These are phyloP conservation scores for Chrosomus eos DNA, from an alignment of 2,797 vertebrate genomes.

Conservation along the genomic window DNA sequence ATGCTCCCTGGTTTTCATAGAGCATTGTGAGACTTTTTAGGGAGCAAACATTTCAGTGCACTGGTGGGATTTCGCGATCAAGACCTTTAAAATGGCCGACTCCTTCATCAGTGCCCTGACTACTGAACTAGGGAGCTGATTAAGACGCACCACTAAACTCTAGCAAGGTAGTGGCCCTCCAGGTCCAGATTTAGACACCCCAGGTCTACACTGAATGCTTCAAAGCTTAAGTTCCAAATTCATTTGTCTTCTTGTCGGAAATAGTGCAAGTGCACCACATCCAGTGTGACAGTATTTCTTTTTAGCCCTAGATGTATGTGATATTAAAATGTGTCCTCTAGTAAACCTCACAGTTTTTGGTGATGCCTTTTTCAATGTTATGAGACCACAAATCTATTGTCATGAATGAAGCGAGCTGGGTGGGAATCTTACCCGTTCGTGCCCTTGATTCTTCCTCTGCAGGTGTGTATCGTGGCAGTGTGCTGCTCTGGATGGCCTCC, in stretches of 20 bases:
- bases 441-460: slow-evolving; percentile 65
- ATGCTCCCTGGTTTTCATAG: not conserved
- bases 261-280: not conserved
- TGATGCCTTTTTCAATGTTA: not conserved
- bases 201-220: not conserved
- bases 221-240: not conserved
- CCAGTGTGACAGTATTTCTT: not conserved
- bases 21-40: not conserved
- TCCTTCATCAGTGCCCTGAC: not conserved
- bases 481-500: slow-evolving; percentile 68
- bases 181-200: not conserved
- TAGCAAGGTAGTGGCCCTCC: not conserved
- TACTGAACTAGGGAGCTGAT: not conserved
- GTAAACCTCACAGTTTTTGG: not conserved
- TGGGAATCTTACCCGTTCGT: slow-evolving; percentile 69
- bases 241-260: not conserved
- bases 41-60: not conserved
- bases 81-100: not conserved
- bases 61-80: not conserved
- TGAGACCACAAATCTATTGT: not conserved
- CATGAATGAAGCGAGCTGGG: not conserved
- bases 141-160: not conserved
- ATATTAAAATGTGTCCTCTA: not conserved
- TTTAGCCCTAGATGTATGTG: not conserved
- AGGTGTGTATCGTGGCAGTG: slow-evolving; percentile 68